Conservation (phyloP, 2,797 vertebrate species). For the Melopsittacus undulatus region DNA sequence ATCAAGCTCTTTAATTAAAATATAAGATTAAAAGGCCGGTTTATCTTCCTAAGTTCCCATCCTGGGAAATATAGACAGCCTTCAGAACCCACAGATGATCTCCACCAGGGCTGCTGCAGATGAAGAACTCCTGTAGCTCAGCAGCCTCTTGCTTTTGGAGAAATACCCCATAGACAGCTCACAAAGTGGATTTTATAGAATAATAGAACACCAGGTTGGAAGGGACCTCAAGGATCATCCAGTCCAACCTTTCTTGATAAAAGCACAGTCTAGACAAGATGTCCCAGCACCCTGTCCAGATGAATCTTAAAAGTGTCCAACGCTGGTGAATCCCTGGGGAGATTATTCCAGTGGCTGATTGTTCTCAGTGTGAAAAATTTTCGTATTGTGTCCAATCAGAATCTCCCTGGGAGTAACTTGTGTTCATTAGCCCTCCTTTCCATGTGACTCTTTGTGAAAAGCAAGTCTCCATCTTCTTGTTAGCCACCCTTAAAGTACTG, state of each 20-base stretch:
- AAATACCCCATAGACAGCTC: neutral
- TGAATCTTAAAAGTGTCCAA: neutral
- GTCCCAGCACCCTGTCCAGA: neutral
- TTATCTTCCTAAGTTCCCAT: neutral
- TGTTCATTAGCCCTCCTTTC: neutral
- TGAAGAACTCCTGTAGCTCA: neutral
- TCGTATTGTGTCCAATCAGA: neutral
- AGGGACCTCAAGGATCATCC: neutral
- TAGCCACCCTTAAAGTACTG: neutral
- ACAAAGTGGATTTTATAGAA: neutral
- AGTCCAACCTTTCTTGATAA: neutral
- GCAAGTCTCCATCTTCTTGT: neutral
- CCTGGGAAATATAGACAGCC: neutral
- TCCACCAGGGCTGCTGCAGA: neutral
- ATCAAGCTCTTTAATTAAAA: constrained; percentile 22
- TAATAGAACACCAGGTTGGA: neutral
- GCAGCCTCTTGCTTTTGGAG: neutral
- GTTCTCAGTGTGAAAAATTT: neutral
- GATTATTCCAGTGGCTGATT: neutral
- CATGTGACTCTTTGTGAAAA: neutral
- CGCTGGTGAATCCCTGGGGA: neutral
- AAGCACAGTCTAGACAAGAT: neutral
- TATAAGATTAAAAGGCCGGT: neutral
- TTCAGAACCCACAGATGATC: neutral
- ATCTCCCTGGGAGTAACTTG: neutral